Base-by-base conservation (phyloP, 2,113 vertebrate genomes). In the Thomomys bottae region DNA sequence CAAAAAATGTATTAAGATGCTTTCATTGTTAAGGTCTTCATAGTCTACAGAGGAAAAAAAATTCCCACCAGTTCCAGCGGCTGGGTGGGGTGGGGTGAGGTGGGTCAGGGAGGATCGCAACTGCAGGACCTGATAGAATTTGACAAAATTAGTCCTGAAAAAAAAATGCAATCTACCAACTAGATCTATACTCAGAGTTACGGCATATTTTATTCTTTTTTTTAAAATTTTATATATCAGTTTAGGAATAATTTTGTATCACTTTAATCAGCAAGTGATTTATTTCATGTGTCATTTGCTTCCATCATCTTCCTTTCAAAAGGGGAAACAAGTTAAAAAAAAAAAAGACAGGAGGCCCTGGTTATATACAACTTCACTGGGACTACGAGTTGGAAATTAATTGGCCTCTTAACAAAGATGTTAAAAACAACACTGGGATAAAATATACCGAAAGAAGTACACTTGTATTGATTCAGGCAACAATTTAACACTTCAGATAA, bases 401-500 rank as follows among this genome's bases (percentile, higher is more conserved):
- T 54, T 86, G 95, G 87, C 72, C 90, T 96, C 95, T 95, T 93
- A 97, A 45, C 92, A 87, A 86, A 94, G 94, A 98, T 84, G 90
- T 93, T 87, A 94, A 96, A 96, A 96, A 97, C 94, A 97, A 94
- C 88, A 77, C 85, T 42, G 90, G 90, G 96, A 87, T 97, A 96
- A 97, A 97, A 97, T 94, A 91, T 3, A 82, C 89, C 88, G 59
- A 73, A 93, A 97, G 96, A 38, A 3, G 95, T 91, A 96, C 97
- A 95, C 70, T 79, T 84, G 96, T 84, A 97, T 97, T 95, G 98
- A 98, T 97, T 97, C 96, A 96, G 95, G 97, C 95, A 97, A 97
- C 91, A 97, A 97, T 97, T 97, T 98, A 97, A 96, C 97, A 97
- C 97, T 97, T 97, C 93, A 93, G 95, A 97, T 97, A 97, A 97